Evolutionary conservation across 2,113 vertebrate species (phyloP), one percentile per base, ranked within the genome.

Genomic region (Heterocephalus glaber): DNA sequence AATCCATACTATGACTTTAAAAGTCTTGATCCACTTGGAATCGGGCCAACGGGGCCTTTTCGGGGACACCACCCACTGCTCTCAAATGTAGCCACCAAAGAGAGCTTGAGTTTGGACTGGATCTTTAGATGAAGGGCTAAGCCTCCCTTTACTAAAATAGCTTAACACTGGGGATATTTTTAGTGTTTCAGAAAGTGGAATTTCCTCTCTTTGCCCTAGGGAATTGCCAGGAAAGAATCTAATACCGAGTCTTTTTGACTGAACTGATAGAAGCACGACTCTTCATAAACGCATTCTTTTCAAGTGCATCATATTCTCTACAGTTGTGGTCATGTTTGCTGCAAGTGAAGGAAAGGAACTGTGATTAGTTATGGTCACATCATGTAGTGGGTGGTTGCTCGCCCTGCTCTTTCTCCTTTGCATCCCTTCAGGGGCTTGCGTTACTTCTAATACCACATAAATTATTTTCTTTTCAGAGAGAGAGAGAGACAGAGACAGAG

Each of bases 391-490:
- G 60, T 88, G 92, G 96, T 90, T 97, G 77, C 83, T 58, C 49
- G 2, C 70, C 68, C 28, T 90, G 44, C 58, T 68, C 56, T 52
- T 81, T 70, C 13, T 66, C 3, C 14, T 97, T 87, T 92, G 47
- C 22, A 84, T 91, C 58, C 88, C 72, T 89, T 68, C 28, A 91
- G 93, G 77, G 66, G 47, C 54, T 97, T 97, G n/a, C 96, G 97
- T 97, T 96, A 68, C 81, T 85, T 97, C 83, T 89, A 95, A 86
- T 85, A 49, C 30, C 63, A 94, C 72, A 89, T 96, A 97, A 97
- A 94, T 97, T 96, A 77, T 97, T 97, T 97, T 96, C 8, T 97
- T 96, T 97, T 97, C 30, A 96, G 96, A 79, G 26, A 41, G 26
- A 95, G 44, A 52, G 19, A 89, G 72, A 94, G 38, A 90, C 93